These are phyloP conservation scores for Rhinella marina DNA, from an alignment of 2,797 vertebrate species.

Conservation along the genomic window DNA sequence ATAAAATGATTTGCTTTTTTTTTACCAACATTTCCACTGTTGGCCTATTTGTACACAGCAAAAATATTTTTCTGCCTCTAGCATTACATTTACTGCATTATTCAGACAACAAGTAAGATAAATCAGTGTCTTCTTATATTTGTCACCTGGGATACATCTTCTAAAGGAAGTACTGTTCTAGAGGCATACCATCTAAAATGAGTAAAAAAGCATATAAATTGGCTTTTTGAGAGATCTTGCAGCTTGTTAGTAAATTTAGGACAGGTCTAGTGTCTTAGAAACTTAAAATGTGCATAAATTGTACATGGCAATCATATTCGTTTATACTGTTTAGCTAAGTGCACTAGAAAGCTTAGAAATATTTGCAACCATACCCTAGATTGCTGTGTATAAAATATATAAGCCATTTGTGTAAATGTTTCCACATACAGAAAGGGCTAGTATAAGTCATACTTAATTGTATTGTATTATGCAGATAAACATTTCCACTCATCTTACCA, in stretches of 20 bases:
- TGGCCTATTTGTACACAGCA: neutral
- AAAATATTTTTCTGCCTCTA: neutral
- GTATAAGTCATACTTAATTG: neutral
- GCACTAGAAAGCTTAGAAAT: neutral
- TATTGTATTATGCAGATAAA: neutral
- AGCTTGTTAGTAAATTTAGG: neutral
- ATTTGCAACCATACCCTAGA: neutral
- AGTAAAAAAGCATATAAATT: neutral
- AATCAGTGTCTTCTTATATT: slow-evolving; percentile 15
- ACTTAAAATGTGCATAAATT: neutral
- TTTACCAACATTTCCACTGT: neutral
- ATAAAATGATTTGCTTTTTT: neutral
- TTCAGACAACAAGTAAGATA: neutral
- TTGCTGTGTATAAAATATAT: too few relatives aligned
- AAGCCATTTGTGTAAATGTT: neutral
- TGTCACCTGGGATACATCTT: slow-evolving; percentile 10
- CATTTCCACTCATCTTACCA: too few relatives aligned
- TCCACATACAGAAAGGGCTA: neutral
- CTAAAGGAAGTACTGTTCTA: neutral
- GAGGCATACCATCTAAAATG: slow-evolving; percentile 1
- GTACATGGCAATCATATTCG: neutral
- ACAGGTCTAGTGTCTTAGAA: neutral
- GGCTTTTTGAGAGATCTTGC: neutral
- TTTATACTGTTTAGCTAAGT: neutral
- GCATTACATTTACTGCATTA: slow-evolving; percentile 30